Percentiles rank a stretch among this genome's conserved stretches.
Conservation (phyloP, 2,888 invertebrate genomes). For the Nymphalis urticae region DNA sequence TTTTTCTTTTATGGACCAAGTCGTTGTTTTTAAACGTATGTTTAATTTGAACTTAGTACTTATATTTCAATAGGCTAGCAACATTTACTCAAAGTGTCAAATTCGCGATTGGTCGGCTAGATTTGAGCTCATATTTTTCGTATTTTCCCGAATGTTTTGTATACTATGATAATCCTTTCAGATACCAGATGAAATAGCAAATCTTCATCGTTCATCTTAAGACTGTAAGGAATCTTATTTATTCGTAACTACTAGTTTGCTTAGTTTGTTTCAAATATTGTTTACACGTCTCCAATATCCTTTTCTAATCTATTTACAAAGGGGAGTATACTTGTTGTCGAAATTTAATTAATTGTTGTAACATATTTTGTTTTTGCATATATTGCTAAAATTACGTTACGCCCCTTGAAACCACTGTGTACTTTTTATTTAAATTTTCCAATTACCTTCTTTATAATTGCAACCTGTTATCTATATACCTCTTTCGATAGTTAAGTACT, state of each 20-base stretch:
- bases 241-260: constrained; percentile 19
- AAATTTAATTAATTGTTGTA: constrained; percentile 26
- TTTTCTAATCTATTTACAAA: constrained; percentile 69
- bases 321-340: constrained; percentile 66
- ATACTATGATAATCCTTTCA: constrained; percentile 66
- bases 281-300: constrained; percentile 75
- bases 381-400: no score
- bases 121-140: constrained; percentile 57
- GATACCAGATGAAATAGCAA: constrained; percentile 57
- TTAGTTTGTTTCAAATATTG: constrained; percentile 53
- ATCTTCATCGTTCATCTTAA: constrained; percentile 48
- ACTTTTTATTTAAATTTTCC: background rate
- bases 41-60: background rate
- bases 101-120: constrained; percentile 58
- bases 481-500: background rate
- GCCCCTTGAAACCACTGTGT: background rate
- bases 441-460: background rate
- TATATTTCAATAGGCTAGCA: constrained; percentile 3
- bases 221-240: constrained; percentile 60
- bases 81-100: constrained; percentile 47
- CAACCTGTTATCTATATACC: constrained; percentile 13
- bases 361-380: background rate
- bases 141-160: constrained; percentile 65
- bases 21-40: no score
- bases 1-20: no score